Evolutionary conservation across 2,888 invertebrate species (phyloP).

Genomic region (Lasioglossum figueresi): DNA sequence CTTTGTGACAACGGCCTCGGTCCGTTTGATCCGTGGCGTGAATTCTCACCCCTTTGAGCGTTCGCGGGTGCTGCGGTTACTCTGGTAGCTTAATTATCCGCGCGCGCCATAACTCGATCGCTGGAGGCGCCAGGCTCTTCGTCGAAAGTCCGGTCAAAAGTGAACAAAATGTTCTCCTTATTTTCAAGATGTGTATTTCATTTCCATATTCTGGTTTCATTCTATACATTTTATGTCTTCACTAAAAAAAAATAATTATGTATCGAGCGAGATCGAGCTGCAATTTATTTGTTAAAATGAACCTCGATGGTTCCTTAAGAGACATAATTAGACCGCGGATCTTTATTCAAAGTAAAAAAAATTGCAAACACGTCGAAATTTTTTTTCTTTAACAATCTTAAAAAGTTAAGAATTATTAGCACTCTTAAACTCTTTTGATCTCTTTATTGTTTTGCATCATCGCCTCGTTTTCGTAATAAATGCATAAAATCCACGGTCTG

Average conservation of each 20-base stretch:
- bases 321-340: too few species aligned
- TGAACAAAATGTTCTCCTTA: background rate
- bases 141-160: background rate
- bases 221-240: too few species aligned
- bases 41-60: conserved; percentile 29
- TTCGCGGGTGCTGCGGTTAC: conserved; percentile 52
- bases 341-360: too few species aligned
- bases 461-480: background rate
- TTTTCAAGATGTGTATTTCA: background rate
- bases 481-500: background rate
- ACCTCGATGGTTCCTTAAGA: too few species aligned
- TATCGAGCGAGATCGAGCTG: too few species aligned
- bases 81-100: conserved; percentile 66
- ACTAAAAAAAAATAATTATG: too few species aligned
- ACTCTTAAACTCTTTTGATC: background rate
- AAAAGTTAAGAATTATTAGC: background rate
- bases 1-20: conserved; percentile 1
- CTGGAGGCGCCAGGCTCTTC: conserved; percentile 10
- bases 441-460: background rate
- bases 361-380: background rate
- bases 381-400: background rate
- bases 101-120: conserved; percentile 62
- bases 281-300: too few species aligned
- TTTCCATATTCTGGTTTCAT: too few species aligned
- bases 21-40: conserved; percentile 17